These are phyloP conservation scores for Orthosia incerta DNA, from an alignment of 2,888 invertebrate genomes.

Conservation along the genomic window DNA sequence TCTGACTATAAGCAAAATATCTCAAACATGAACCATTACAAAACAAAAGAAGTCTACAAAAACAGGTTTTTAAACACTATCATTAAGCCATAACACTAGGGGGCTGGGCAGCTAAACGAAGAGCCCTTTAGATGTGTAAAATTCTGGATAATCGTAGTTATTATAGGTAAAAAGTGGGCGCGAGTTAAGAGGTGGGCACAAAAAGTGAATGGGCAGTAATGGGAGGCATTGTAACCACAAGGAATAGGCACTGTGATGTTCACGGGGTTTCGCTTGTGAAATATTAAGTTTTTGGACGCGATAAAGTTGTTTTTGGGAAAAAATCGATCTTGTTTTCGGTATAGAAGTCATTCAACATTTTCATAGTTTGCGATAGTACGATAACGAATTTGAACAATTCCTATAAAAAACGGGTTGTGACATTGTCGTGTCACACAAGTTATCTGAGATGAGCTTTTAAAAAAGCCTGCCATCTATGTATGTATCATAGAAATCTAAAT, in stretches of 20 bases:
- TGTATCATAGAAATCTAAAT: no score
- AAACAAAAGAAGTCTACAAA: constrained; percentile 11
- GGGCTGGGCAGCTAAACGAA: constrained; percentile 45
- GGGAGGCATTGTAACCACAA: constrained; percentile 35
- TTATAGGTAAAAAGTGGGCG: constrained; percentile 56
- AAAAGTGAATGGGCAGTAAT: constrained; percentile 71
- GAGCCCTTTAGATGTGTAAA: constrained; percentile 56
- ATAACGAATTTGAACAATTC: no score
- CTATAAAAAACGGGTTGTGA: no score
- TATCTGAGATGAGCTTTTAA: no score
- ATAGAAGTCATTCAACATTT: no score
- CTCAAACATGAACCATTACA: constrained; percentile 9
- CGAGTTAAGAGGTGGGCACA: constrained; percentile 49
- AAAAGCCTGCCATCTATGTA: no score
- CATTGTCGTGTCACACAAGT: no score
- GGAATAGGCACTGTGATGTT: not conserved
- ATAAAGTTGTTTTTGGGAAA: not conserved
- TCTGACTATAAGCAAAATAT: not conserved
- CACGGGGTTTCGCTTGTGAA: not conserved
- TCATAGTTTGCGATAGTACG: no score
- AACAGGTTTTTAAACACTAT: constrained; percentile 18
- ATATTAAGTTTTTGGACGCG: not conserved
- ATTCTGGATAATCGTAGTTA: constrained; percentile 68
- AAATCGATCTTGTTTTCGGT: no score
- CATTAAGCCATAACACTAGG: constrained; percentile 40